A percentile compares a stretch with the other conserved stretches of the same genome.
Evolutionary conservation across 2,113 vertebrate genomes (phyloP).

Genomic region (Casuarius casuarius): DNA sequence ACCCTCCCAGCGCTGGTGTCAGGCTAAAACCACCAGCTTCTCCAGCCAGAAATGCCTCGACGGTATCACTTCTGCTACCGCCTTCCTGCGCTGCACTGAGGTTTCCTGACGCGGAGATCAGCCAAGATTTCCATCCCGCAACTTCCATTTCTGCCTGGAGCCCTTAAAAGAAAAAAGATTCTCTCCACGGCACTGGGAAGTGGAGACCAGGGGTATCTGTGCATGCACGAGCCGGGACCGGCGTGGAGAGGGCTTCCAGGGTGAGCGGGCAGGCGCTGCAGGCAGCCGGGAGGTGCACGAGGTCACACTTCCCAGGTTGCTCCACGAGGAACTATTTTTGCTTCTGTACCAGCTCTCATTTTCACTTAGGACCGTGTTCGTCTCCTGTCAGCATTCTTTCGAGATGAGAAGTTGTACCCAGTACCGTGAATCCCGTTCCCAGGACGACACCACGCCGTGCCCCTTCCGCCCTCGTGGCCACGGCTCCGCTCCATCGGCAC

Average conservation of each 20-base stretch:
- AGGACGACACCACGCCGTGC: fast-evolving
- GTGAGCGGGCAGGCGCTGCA: fast-evolving
- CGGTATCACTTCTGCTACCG: background rate
- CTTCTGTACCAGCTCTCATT: background rate
- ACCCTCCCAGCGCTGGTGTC: background rate
- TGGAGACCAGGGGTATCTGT: background rate
- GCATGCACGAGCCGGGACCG: fast-evolving
- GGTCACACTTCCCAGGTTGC: background rate
- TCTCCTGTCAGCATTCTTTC: background rate
- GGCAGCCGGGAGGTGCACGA: fast-evolving
- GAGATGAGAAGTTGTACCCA: background rate
- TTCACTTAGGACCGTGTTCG: background rate
- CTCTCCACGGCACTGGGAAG: background rate
- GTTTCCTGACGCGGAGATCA: fast-evolving
- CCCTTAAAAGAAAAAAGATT: background rate
- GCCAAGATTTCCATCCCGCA: too few species aligned
- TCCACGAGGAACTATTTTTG: background rate
- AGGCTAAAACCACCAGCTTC: background rate
- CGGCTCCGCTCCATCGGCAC: background rate
- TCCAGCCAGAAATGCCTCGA: background rate
- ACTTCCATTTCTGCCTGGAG: too few species aligned
- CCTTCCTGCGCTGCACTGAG: fast-evolving
- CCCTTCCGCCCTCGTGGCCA: background rate
- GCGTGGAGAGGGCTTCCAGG: background rate
- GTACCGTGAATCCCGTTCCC: fast-evolving